Evolutionary conservation across 2,797 vertebrate genomes (phyloP).

Genomic region (Sardinella longiceps): DNA sequence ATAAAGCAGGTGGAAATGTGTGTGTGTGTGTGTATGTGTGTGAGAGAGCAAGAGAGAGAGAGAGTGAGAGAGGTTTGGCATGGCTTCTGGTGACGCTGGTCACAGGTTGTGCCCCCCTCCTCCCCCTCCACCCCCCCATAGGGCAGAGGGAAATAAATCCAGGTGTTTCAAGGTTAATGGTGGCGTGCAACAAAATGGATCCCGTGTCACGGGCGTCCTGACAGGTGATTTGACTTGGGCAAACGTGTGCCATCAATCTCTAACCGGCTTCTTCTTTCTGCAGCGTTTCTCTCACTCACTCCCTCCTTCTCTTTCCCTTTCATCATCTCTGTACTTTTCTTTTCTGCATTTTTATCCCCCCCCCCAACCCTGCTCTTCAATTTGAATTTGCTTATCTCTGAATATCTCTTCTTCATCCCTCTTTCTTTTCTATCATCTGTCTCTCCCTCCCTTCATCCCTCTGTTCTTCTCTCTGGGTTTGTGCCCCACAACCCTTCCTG

Average conservation of each 20-base stretch:
- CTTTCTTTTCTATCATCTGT: not conserved
- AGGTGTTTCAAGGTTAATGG: constrained; percentile 99
- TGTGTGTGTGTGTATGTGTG: not conserved
- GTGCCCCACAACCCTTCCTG: not conserved
- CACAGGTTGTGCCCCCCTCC: constrained; percentile 67
- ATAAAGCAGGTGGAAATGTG: not conserved
- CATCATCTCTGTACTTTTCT: not conserved
- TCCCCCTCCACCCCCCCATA: constrained; percentile 51
- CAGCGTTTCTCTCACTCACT: constrained; percentile 13
- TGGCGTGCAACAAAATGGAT: constrained; percentile 95
- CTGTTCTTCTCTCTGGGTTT: not conserved
- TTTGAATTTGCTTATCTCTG: not conserved
- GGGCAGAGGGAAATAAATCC: constrained; percentile 87
- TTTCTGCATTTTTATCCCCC: not conserved
- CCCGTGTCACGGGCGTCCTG: constrained; percentile 88
- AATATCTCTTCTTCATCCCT: not conserved
- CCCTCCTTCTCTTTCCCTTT: not conserved
- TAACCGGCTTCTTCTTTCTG: constrained; percentile 68
- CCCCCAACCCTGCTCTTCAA: not conserved
- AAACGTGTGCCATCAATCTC: constrained; percentile 90
- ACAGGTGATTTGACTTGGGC: constrained; percentile 95
- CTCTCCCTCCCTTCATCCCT: not conserved
- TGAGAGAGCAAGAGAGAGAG: not conserved
- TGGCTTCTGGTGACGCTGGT: constrained; percentile 59
- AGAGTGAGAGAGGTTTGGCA: not conserved